These are phyloP conservation scores for Heteromyza rotundicornis DNA, from an alignment of 2,888 invertebrate species.

Conservation along the genomic window DNA sequence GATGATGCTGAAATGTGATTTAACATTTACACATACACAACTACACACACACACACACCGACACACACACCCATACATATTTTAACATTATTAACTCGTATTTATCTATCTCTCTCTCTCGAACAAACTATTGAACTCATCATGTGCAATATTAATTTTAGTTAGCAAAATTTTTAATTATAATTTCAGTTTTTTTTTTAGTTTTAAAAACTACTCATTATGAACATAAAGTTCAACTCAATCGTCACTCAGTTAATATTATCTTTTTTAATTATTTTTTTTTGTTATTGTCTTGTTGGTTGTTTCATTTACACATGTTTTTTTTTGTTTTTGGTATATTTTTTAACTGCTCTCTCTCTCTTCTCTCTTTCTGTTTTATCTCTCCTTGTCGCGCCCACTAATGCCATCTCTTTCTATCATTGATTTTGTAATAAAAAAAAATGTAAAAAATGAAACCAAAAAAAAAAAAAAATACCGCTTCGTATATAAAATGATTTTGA, in stretches of 20 bases:
- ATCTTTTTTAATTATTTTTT: background rate
- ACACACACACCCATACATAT: too few species aligned
- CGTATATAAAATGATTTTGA: slow-evolving; percentile 42
- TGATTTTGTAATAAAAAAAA: slow-evolving; percentile 29
- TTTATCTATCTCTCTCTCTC: background rate
- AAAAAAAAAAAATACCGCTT: slow-evolving; percentile 33
- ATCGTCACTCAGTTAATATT: too few species aligned
- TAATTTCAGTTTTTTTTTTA: background rate
- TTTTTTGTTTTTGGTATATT: background rate
- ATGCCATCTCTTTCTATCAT: slow-evolving; percentile 54
- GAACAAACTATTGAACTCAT: background rate
- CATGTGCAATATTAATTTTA: slow-evolving; percentile 1
- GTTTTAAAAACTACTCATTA: too few species aligned
- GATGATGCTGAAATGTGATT: background rate
- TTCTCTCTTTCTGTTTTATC: slow-evolving; percentile 23
- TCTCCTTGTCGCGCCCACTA: slow-evolving; percentile 41
- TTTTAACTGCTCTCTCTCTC: slow-evolving; percentile 23
- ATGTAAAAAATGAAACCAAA: too few species aligned
- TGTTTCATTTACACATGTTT: background rate
- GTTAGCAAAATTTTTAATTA: slow-evolving; percentile 3
- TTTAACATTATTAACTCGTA: too few species aligned
- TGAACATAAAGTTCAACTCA: too few species aligned
- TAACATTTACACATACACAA: background rate
- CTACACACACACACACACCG: background rate
- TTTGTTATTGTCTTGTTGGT: background rate